A percentile compares a stretch with the other conserved stretches of the same genome.
These are phyloP conservation scores for Dysmachus trigonus DNA, from an alignment of 2,888 invertebrate species.

Conservation along the genomic window DNA sequence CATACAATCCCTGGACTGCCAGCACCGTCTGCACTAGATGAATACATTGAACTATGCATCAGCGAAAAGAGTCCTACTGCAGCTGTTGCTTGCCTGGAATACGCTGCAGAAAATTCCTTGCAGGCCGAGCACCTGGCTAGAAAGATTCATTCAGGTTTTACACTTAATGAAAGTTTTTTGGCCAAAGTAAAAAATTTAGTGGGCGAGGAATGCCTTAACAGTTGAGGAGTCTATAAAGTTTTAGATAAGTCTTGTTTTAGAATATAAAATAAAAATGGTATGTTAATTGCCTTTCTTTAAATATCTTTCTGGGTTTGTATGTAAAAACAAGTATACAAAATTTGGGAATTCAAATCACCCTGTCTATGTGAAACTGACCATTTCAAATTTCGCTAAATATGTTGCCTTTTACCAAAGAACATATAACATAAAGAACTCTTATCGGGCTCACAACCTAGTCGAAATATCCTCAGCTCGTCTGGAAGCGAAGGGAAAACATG, in stretches of 20 bases:
- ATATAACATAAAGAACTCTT: no score
- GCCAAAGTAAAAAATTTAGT: conserved; percentile 66
- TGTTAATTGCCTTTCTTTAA: neutral
- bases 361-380: no score
- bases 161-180: conserved; percentile 66
- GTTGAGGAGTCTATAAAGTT: neutral
- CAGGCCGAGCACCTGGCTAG: conserved; percentile 55
- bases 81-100: conserved; percentile 69
- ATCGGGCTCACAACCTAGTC: no score
- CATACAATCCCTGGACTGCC: conserved; percentile 69
- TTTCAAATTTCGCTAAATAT: no score
- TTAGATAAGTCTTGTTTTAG: neutral
- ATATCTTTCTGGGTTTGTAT: no score
- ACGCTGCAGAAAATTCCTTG: conserved; percentile 69
- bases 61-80: conserved; percentile 65
- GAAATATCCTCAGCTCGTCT: no score
- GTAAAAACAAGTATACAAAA: no score
- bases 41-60: conserved; percentile 69
- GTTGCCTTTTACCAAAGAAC: no score
- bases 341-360: no score
- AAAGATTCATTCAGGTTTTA: conserved; percentile 58
- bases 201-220: conserved; percentile 60
- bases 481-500: no score
- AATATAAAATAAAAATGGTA: neutral
- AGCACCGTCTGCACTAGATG: conserved; percentile 64